Evolutionary conservation across 2,113 vertebrate species (phyloP).

Genomic region (Rhadina sibilatrix): DNA sequence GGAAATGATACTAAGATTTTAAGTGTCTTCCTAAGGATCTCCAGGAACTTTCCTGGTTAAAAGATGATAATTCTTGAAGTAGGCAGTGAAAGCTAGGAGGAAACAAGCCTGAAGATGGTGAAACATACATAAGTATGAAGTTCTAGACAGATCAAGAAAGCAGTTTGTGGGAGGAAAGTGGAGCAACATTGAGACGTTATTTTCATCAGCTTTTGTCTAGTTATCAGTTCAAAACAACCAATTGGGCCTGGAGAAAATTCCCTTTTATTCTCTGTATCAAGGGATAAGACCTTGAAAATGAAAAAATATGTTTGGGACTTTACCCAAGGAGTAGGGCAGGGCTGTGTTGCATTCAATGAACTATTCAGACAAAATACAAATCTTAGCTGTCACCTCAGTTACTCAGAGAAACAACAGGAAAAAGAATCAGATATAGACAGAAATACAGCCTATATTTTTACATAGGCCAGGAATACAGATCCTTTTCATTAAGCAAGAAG

Average conservation of each 20-base stretch:
- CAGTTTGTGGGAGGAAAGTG: neutral
- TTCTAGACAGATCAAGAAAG: neutral
- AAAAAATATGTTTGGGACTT: neutral
- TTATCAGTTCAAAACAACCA: neutral
- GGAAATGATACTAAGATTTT: neutral
- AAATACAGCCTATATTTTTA: neutral
- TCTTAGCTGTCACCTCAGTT: neutral
- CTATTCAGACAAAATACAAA: neutral
- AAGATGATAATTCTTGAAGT: neutral
- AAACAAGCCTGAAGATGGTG: neutral
- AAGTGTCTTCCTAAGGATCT: neutral
- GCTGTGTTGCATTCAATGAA: neutral
- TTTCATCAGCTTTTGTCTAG: neutral
- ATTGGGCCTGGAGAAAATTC: neutral
- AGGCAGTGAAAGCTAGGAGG: neutral
- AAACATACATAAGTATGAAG: neutral
- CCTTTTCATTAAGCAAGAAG: neutral
- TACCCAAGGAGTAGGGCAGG: neutral
- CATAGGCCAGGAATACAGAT: neutral
- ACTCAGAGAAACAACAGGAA: neutral
- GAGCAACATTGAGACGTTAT: neutral
- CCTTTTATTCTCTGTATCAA: neutral
- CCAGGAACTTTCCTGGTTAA: neutral
- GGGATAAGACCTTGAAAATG: neutral
- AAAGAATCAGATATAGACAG: neutral